A percentile compares a stretch with the other conserved stretches of the same genome.
Evolutionary conservation across 35 echinoderm and acorn worm genomes (phyloP).

Genomic region (Lytechinus variegatus): DNA sequence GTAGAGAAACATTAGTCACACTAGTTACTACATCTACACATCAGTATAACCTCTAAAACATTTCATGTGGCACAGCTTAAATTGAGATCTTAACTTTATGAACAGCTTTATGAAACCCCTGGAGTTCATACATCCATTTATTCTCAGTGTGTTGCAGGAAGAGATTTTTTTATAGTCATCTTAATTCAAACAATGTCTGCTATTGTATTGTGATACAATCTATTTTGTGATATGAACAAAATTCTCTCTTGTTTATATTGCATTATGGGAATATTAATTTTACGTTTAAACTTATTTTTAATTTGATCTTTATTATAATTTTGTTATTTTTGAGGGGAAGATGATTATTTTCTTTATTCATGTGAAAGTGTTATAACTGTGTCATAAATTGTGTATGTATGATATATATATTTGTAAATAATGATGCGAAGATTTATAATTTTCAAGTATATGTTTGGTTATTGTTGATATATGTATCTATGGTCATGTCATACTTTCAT

Average conservation of each 20-base stretch:
- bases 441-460: background rate
- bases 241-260: background rate
- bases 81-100: too few species aligned
- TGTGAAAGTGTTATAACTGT: background rate
- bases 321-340: background rate
- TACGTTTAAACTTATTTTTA: background rate
- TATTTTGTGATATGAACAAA: background rate
- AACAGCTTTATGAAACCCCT: background rate
- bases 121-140: background rate
- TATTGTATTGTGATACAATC: background rate
- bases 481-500: background rate
- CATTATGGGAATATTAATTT: background rate
- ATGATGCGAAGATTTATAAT: conserved; percentile 5
- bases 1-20: too few species aligned
- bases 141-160: background rate
- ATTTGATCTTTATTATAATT: background rate
- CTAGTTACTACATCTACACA: too few species aligned
- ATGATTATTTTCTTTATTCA: background rate
- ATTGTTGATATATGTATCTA: conserved; percentile 4
- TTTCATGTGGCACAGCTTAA: too few species aligned
- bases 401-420: conserved; percentile 9
- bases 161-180: background rate
- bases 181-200: background rate
- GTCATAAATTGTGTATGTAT: background rate
- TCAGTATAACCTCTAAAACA: too few species aligned